phyloP scores from a whole-genome alignment of 2,888 invertebrate species.

The Lasioglossum pauxillum region DNA sequence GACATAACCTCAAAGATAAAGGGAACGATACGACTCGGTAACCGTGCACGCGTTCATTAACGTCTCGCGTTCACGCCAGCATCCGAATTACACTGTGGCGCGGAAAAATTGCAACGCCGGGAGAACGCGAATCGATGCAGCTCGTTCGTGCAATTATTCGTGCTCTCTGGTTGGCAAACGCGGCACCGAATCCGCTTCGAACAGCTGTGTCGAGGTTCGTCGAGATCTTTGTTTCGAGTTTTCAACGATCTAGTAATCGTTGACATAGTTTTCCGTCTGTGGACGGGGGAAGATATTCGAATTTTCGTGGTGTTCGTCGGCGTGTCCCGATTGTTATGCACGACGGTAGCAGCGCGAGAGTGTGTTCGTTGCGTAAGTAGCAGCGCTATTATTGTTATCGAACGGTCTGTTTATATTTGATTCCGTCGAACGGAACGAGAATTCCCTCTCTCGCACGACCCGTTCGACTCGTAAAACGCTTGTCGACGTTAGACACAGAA shows the following conservation, averaged over 20 bases:
- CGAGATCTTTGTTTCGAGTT: background rate
- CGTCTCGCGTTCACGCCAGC: background rate
- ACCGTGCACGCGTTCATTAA: background rate
- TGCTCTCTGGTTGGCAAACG: background rate
- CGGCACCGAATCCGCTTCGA: background rate
- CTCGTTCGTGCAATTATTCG: background rate
- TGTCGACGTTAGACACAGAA: constrained; percentile 35
- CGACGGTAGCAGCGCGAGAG: background rate
- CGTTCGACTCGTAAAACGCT: constrained; percentile 10
- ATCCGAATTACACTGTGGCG: background rate
- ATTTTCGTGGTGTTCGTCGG: background rate
- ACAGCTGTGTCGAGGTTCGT: background rate
- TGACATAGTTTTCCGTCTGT: background rate
- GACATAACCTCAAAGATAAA: constrained; percentile 17
- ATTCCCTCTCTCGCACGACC: constrained; percentile 2
- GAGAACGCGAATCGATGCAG: background rate
- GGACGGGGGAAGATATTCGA: background rate
- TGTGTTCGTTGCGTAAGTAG: background rate
- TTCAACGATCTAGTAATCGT: background rate
- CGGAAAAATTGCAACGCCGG: background rate
- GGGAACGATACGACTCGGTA: background rate
- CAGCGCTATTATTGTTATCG: constrained; percentile 18
- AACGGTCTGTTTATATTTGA: constrained; percentile 11
- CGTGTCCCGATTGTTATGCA: background rate
- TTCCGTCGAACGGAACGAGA: constrained; percentile 1